Evolutionary conservation across 1,140 invertebrate species (phyloP).

Genomic region (Apocrypta bakeri): DNA sequence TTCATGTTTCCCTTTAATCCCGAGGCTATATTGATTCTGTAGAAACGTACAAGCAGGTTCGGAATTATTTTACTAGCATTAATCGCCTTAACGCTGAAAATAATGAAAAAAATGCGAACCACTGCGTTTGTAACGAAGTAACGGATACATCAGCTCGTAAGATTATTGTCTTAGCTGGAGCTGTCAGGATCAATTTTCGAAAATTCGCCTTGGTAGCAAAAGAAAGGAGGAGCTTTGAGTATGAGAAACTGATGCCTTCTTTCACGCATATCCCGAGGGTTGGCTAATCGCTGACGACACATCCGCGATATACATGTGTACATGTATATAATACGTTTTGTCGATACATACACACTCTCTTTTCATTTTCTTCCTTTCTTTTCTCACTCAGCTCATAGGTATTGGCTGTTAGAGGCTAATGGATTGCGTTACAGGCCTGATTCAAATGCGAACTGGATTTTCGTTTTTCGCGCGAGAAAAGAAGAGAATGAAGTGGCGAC

Average conservation of each 20-base stretch:
- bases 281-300: constrained; percentile 57
- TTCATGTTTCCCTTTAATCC: neutral
- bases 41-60: neutral
- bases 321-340: too few relatives aligned
- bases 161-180: constrained; percentile 56
- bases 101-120: constrained; percentile 34
- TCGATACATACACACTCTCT: neutral
- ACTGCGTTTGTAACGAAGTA: neutral
- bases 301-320: too few relatives aligned
- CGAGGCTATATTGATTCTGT: neutral
- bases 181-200: constrained; percentile 53
- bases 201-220: constrained; percentile 23
- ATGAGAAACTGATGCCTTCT: constrained; percentile 21
- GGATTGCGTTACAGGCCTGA: constrained; percentile 72
- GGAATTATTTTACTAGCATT: neutral
- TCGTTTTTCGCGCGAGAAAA: constrained; percentile 62
- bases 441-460: constrained; percentile 74
- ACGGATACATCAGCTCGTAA: neutral
- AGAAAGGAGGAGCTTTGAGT: constrained; percentile 47
- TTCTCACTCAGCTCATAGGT: constrained; percentile 56
- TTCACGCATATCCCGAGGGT: constrained; percentile 22
- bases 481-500: neutral
- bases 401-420: constrained; percentile 73
- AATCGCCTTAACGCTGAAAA: too few relatives aligned
- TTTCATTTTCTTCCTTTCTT: constrained; percentile 52